Evolutionary conservation across 2,888 invertebrate genomes (phyloP).

Genomic region (Pseudococcus viburni): DNA sequence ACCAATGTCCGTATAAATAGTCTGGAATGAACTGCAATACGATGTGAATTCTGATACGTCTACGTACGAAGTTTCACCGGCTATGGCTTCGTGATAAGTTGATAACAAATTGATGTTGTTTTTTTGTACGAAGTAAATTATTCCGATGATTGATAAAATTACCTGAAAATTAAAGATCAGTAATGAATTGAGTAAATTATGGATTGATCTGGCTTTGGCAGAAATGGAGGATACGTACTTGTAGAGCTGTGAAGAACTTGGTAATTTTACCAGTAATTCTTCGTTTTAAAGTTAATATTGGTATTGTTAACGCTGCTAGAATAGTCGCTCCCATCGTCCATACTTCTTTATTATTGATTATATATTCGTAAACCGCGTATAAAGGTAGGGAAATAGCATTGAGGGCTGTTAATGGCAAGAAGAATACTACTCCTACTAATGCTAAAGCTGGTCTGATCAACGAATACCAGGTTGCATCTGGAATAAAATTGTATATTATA

Average conservation of each 20-base stretch:
- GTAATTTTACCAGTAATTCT: slow-evolving; percentile 19
- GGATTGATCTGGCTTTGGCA: too few species aligned
- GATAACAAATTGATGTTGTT: slow-evolving; percentile 46
- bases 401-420: slow-evolving; percentile 83
- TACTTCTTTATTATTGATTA: slow-evolving; percentile 46
- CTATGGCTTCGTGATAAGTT: neutral
- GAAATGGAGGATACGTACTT: neutral
- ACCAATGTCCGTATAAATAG: slow-evolving; percentile 58
- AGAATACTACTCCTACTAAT: slow-evolving; percentile 84
- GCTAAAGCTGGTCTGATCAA: slow-evolving; percentile 84
- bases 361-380: slow-evolving; percentile 79
- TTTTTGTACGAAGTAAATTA: slow-evolving; percentile 3
- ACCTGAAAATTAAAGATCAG: neutral
- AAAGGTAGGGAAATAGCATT: slow-evolving; percentile 83
- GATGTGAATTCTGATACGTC: slow-evolving; percentile 63
- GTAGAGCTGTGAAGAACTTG: slow-evolving; percentile 4
- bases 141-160: slow-evolving; percentile 33
- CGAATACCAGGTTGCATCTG: slow-evolving; percentile 75
- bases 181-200: neutral
- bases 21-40: slow-evolving; percentile 63
- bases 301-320: slow-evolving; percentile 2
- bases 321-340: slow-evolving; percentile 41
- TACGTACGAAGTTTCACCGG: slow-evolving; percentile 32
- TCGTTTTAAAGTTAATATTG: slow-evolving; percentile 10
- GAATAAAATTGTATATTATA: neutral